Base-by-base conservation (phyloP, 2,797 vertebrate genomes). In the Spondyliosoma cantharus region DNA sequence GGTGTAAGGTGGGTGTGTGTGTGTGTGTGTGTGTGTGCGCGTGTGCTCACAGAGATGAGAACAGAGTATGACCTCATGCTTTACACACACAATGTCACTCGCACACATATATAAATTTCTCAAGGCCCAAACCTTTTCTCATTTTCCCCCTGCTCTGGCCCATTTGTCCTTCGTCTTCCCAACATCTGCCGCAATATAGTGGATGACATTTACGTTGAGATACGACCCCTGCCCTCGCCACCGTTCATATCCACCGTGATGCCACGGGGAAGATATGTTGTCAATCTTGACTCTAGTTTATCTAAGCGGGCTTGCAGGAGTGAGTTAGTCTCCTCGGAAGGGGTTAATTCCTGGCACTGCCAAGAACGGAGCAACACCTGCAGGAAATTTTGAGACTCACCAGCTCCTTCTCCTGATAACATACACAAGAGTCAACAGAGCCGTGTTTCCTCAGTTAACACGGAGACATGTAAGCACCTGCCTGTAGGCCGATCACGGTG, bases 31-130 rank as follows among this genome's bases (percentile, higher is more conserved):
- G 74, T 66, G 78, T 62, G 54, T 45, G 80, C 9, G 32, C 9
- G 32, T 37, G 32, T 32, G 29, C 8, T 86, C 67, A 70, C 50
- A 56, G 61, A 63, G 58, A 87, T 73, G 69, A 86, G 80, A 89
- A 81, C 52, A 84, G 74, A 81, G 45, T 56, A 89, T 93, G 91
- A 92, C 78, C 88, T 93, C 91, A 92, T 87, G 48, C 76, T 87
- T 76, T 63, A 49, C 58, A 60, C 12, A 61, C 58, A 32, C 1
- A 25, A 16, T 53, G 64, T 54, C 37, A 15, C 24, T 56, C n/a
- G n/a, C 58, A 29, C 9, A 42, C 13, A 16, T 25, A 42, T 48
- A 52, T 17, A 42, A 42, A 52, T 17, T 61, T 77, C 54, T 61
- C 53, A 75, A 19, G 14, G 53, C 20, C 16, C 46, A 49, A 70